Evolutionary conservation across 2,113 vertebrate species (phyloP).

Genomic region (Protobothrops flavoviridis): DNA sequence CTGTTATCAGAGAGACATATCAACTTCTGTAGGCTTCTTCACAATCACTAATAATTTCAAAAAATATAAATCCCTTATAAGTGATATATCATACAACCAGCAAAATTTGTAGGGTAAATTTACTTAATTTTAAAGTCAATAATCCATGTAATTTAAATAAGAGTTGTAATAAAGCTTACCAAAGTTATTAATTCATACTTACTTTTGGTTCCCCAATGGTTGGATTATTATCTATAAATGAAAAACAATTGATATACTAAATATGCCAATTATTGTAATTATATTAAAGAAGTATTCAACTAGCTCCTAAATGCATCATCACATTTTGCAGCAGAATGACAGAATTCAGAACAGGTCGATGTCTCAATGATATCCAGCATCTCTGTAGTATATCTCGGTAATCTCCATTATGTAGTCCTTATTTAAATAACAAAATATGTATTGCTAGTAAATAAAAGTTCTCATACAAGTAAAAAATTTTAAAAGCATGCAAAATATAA

Average conservation of each 20-base stretch:
- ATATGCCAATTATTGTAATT: not conserved
- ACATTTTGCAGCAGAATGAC: not conserved
- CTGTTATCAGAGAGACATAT: not conserved
- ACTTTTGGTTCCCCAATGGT: not conserved
- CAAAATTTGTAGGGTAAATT: not conserved
- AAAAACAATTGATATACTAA: not conserved
- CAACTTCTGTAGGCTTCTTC: not conserved
- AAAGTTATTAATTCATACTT: constrained; percentile 1
- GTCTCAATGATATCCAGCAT: not conserved
- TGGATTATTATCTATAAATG: constrained; percentile 13
- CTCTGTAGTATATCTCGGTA: not conserved
- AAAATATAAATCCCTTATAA: not conserved
- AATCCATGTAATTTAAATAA: not conserved
- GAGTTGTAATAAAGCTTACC: not conserved
- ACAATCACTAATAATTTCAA: not conserved
- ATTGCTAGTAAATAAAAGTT: not conserved
- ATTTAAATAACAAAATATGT: not conserved
- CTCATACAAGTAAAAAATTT: not conserved
- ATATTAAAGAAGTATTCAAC: not conserved
- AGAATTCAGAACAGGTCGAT: not conserved
- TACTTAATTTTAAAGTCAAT: not conserved
- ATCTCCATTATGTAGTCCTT: not conserved
- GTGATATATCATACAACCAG: not conserved
- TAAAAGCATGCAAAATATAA: not conserved
- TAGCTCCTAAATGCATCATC: not conserved